phyloP scores from a whole-genome alignment of 2,113 vertebrate genomes.

The Cepphus grylle region DNA sequence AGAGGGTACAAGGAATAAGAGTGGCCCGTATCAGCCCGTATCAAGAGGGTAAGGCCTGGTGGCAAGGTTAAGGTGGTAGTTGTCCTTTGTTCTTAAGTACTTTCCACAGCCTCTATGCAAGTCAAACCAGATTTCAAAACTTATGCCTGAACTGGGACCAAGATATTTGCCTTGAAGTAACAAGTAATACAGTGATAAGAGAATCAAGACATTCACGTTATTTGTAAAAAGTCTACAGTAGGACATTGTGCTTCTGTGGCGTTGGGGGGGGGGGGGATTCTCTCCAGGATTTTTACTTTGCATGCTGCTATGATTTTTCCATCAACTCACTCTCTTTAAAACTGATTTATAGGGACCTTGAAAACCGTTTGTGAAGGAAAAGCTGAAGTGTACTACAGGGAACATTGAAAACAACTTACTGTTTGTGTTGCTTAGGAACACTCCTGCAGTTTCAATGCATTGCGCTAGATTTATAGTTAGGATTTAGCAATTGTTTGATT shows the following conservation, averaged over 20 bases:
- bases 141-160: not conserved
- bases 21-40: not conserved
- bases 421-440: conserved; percentile 71
- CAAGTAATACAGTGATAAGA: not conserved
- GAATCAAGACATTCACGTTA: not conserved
- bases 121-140: not conserved
- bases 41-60: not conserved
- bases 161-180: not conserved
- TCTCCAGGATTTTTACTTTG: conserved; percentile 44
- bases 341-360: conserved; percentile 72
- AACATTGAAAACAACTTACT: conserved; percentile 66
- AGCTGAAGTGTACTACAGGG: conserved; percentile 67
- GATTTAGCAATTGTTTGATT: conserved; percentile 73
- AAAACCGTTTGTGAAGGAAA: conserved; percentile 73
- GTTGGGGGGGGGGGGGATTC: not conserved
- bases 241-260: not conserved
- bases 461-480: conserved; percentile 66
- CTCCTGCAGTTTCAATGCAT: conserved; percentile 58
- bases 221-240: not conserved
- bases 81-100: not conserved
- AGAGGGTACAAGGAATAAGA: not conserved
- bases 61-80: not conserved
- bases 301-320: conserved; percentile 67
- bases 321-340: conserved; percentile 68
- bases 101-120: not conserved